Percentiles rank a stretch among this genome's conserved stretches.
Conservation (phyloP, 2,888 invertebrate species). For the Cephus nigrinus region DNA sequence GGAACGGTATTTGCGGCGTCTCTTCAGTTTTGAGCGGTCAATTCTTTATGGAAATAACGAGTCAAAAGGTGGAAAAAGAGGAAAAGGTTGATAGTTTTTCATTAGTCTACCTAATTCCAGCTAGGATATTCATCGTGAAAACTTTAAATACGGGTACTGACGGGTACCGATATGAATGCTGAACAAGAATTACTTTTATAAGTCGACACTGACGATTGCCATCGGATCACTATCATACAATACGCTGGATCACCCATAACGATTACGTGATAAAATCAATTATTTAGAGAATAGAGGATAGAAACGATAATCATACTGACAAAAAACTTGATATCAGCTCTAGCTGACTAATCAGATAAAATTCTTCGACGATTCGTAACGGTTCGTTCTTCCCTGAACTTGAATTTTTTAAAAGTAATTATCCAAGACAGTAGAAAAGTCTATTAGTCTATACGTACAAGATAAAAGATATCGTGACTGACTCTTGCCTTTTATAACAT, state of each 20-base stretch:
- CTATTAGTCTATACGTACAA: background rate
- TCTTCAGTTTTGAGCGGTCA: background rate
- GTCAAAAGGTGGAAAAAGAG: background rate
- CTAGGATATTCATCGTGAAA: background rate
- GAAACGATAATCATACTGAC: background rate
- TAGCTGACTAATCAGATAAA: background rate
- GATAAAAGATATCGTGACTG: background rate
- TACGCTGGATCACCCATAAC: background rate
- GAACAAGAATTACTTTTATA: background rate
- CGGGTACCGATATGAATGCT: background rate
- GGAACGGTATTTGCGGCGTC: background rate
- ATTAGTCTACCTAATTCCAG: background rate
- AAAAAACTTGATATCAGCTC: background rate
- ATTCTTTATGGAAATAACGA: background rate
- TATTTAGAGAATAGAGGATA: background rate
- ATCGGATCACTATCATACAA: background rate
- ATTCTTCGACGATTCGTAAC: background rate
- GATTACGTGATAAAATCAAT: background rate
- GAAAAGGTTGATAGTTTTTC: background rate
- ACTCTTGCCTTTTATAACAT: background rate
- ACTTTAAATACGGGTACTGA: background rate
- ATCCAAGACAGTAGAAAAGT: background rate
- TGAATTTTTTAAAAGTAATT: background rate
- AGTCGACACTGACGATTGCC: background rate
- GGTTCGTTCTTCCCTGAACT: background rate